Evolutionary conservation across 2,113 vertebrate genomes (phyloP), one percentile per base, ranked within the genome.

Genomic region (Etheostoma spectabile): DNA sequence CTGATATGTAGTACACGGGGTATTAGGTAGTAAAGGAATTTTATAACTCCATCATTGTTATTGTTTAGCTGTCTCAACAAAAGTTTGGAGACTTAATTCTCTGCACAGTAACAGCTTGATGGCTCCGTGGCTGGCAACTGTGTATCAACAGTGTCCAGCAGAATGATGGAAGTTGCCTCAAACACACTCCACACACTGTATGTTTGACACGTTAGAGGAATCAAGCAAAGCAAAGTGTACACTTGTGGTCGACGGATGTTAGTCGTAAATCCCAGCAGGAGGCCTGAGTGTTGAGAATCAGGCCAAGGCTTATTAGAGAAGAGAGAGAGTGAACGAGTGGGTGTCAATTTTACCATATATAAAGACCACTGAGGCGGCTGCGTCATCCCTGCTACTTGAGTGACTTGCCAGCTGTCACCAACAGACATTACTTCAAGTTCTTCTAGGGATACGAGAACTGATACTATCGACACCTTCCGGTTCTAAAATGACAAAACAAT

Each of bases 381-480:
- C 84, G 89, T 85, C 84, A 85, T 46, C 69, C 57, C 49, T 51
- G 56, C 70, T 74, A 63, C 69, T 74, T 72, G 68, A 80, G 80
- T 84, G 62, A 75, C 74, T 79, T 10, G 13, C 61, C 82, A 84
- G 83, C 87, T 91, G 92, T 84, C 88, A 90, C 74, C 63, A 46
- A 80, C 74, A 92, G 70, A 88, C 87, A 88, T 77, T 76, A 42
- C 68, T 65, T 49, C 60, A 57, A 1, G 24, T 72, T 74, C 46
- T 46, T 27, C 38, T 27, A 27, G 27, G 27, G 27, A 27, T 27
- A 27, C 27, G 27, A 27, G 27, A 27, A 27, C 27, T 3, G 27
- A 27, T 27, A 27, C 27, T 27, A 2, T 27, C 3, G 27, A 27
- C 27, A 27, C 27, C 27, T 27, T 27, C 27, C 27, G 3, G 27